Conservation (phyloP, 1,140 invertebrate genomes). For the Panulirus ornatus region DNA sequence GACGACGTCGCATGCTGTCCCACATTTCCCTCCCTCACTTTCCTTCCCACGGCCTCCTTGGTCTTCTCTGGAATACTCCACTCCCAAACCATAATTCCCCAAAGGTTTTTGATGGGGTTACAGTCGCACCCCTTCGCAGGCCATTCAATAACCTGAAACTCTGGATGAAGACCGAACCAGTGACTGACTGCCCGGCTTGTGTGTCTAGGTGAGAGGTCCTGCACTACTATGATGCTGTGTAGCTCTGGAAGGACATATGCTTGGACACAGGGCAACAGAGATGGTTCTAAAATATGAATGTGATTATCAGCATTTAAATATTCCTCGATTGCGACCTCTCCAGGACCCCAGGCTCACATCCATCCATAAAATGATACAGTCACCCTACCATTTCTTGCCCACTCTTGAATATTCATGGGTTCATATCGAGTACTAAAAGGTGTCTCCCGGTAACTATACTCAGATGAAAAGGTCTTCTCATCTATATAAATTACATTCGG, state of each 20-base stretch:
- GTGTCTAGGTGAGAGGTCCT: not conserved
- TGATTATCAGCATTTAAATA: not conserved
- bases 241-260: not conserved
- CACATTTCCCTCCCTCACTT: not conserved
- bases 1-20: not conserved
- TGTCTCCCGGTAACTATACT: not conserved
- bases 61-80: not conserved
- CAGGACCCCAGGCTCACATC: conserved; percentile 19
- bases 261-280: not conserved
- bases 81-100: not conserved
- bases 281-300: conserved; percentile 21
- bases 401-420: not conserved
- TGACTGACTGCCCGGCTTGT: not conserved
- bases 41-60: not conserved
- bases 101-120: conserved; percentile 28
- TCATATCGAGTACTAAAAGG: not conserved
- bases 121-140: conserved; percentile 8
- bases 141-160: conserved; percentile 7
- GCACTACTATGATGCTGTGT: not conserved
- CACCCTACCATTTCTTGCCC: too few relatives aligned
- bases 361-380: not conserved
- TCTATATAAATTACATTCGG: conserved; percentile 19
- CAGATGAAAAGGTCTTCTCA: not conserved
- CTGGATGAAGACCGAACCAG: conserved; percentile 12
- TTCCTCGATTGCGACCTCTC: not conserved